Base-by-base conservation (phyloP, 2,888 invertebrate species). In the Mythimna vitellina region DNA sequence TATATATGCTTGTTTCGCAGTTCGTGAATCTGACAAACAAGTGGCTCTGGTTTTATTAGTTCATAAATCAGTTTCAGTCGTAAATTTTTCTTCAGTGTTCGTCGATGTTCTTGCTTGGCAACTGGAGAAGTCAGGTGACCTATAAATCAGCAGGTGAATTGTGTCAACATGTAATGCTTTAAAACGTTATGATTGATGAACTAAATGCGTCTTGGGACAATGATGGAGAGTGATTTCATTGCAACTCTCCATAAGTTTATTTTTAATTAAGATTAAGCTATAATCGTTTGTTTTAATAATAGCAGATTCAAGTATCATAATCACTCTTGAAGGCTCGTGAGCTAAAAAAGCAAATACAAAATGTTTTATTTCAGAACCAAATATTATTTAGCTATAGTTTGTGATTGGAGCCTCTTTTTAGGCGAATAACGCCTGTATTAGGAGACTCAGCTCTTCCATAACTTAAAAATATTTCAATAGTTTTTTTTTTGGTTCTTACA, bases 111-210 rank as follows among this genome's bases (percentile, higher is more conserved):
- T 78, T 35, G 76, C 86, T 93, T 94, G 94, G 93, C 94, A 93
- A 87, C 91, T 91, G 90, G 89, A 90, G 81, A 87, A 89, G 89
- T 91, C 93, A 93, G 89, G 88, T 93, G 93, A 90, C 82, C 85
- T 62, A 91, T 93, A 92, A 92, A 92, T 93, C 88, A 87, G 54
- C 85, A 89, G 88, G 88, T 88, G 87, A 78, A 86, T 84, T 64
- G 70, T 88, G 87, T 87, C 89, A 87, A 80, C 83, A 70, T 71
- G 74, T 84, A 82, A 85, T 86, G 80, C 38, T 82, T 51, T 73
- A 61, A 70, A 63, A 49, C 56, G 46, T 42, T 64, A 61, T 83
- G 83, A 83, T 82, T 84, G 75, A 86, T 83, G 81, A 75, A 75
- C 65, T 67, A 54, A 72, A 78, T 74, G 71, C 42, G 51, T 42